Evolutionary conservation across 2,888 invertebrate genomes (phyloP), one percentile per base, ranked within the genome.

Genomic region (Scaptomyza flava): DNA sequence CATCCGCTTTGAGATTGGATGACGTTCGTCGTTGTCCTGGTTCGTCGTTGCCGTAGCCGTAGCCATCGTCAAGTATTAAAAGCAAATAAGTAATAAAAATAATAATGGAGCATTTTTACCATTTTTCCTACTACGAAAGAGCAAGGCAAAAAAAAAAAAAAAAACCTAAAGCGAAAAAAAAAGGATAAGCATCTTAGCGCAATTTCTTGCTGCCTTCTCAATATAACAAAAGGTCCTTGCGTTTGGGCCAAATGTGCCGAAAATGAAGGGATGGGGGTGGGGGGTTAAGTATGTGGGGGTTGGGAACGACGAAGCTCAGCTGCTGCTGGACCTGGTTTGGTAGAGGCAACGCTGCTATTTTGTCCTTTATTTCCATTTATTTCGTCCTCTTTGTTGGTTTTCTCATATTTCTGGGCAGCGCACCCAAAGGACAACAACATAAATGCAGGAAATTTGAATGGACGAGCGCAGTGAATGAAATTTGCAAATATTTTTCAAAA

Each of bases 401-500:
- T 46, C 61, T 57, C 79, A 68, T 65, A 65, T 71, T 72, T 72
- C 60, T 68, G 61, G 59, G 59, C 67, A 66, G 61, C 54, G 62
- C 71, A 76, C 86, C 68, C 57, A 69, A 86, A 80, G 88, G 86
- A 88, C 88, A 86, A 69, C 77, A 77, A 56, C 77, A 73, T 85
- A 86, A 89, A 89, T 81, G 86, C 89, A 86, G 89, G 89, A 86
- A 86, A 86, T 86, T 89, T 86, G 82, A 89, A 87, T 89, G 89
- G 89, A 89, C 89, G 87, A 89, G 82, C 81, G 87, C 81, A 85
- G 87, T 87, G 87, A 89, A 88, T 88, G 81, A 88, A 87, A 89
- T 89, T 89, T 89, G 87, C 89, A 89, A 89, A 87, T 87, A 88
- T 89, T 83, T 89, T 85, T 89, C 83, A 88, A 89, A 88, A 88